Base-by-base conservation (phyloP, 2,888 invertebrate species). In the Tiphia femorata region DNA sequence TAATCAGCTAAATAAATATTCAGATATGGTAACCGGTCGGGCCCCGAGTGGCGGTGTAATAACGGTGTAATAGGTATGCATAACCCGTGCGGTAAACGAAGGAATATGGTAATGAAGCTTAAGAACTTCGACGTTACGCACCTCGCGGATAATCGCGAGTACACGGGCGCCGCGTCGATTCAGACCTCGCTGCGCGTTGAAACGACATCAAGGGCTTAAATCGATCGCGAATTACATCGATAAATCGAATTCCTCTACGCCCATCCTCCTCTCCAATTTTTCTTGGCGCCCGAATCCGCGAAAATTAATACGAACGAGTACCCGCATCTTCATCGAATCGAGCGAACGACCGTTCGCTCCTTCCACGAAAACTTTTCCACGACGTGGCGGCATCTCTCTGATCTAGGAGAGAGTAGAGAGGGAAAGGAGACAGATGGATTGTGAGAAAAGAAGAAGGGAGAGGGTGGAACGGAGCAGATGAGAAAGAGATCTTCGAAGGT, bases 1-100 rank as follows among this genome's bases (percentile, higher is more conserved):
- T 66, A 59, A 66, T 66, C 59, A 48, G 54, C 52, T 66, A 62
- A 66, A 66, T 66, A 66, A 66, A 66, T 66, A 66, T 66, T 66
- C 67, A 66, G 52, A 49, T 57, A 62, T 49, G 66, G 47, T 66
- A 66, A 66, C 67, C 66, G 59, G 67, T 62, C 57, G 53, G 33
- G 40, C 43, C 38, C 52, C 56, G 56, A 58, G 62, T 27, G 20
- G 49, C 65, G 49, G 62, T 59, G 59, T 66, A 66, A 66, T 66
- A 62, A 51, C 67, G 52, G 54, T 43, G 62, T 66, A 66, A 66
- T 58, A 66, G 62, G 58, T 49, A 58, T 62, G 66, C 62, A 51
- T 51, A 37, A 46, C 20, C 50, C 49, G 42, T 47, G 56, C 58
- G 48, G 62, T 46, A 56, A 67, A 62, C 67, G 56, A 48, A 58